phyloP scores from a whole-genome alignment of 2,888 invertebrate species.

The Eremobia ochroleuca region DNA sequence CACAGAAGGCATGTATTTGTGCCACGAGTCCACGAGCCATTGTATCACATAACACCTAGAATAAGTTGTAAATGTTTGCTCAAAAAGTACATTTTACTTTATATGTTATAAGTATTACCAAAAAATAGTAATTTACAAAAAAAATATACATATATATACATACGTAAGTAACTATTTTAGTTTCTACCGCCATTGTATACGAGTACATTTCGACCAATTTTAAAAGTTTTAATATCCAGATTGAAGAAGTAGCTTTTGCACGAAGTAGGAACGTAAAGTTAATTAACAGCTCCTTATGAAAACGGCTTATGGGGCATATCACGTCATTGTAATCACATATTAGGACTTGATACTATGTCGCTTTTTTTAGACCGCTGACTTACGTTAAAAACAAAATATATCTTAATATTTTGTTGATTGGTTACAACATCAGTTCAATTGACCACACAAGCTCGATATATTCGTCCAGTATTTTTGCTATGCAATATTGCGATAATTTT shows the following conservation, averaged over 20 bases:
- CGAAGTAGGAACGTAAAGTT: slow-evolving; percentile 3
- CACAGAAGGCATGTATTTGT: neutral
- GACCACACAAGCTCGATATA: neutral
- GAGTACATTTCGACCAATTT: slow-evolving; percentile 31
- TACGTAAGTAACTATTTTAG: slow-evolving; percentile 14
- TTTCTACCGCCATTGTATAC: slow-evolving; percentile 23
- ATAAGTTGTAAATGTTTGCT: slow-evolving; percentile 66
- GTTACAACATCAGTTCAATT: neutral
- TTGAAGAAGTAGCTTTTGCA: slow-evolving; percentile 24
- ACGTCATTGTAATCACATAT: slow-evolving; percentile 10
- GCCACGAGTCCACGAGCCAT: neutral
- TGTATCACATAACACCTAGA: slow-evolving; percentile 19
- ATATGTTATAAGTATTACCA: slow-evolving; percentile 47
- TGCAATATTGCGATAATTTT: neutral
- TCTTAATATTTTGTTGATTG: slow-evolving; percentile 4
- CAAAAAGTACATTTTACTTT: slow-evolving; percentile 54
- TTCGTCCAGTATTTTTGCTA: slow-evolving; percentile 1
- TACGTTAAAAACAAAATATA: slow-evolving; percentile 1
- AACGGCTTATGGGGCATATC: neutral
- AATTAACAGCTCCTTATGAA: neutral
- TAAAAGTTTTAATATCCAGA: neutral
- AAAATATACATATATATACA: neutral
- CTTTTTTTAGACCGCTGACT: neutral
- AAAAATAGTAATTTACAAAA: slow-evolving; percentile 8
- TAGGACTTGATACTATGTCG: neutral